Evolutionary conservation across 2,888 invertebrate genomes (phyloP), one percentile per base, ranked within the genome.

Genomic region (Orgyia antiqua): DNA sequence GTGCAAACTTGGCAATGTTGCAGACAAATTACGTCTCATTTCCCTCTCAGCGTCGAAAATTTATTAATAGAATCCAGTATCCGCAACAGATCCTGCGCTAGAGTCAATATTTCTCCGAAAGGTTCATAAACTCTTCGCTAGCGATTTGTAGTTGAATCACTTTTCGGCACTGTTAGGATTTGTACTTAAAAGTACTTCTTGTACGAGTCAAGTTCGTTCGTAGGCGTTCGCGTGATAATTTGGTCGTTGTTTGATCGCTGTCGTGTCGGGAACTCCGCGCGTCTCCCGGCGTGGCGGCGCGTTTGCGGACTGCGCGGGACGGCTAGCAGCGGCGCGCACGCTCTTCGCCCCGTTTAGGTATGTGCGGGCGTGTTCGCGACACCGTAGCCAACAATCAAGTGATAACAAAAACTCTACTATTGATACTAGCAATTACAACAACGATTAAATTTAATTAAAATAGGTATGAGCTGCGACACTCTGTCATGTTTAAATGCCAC

Each of bases 1-100:
- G 51, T 58, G 72, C 74, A 79, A 79, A 83, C 76, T 77, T 78
- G 77, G 72, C 76, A 73, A 71, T 73, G 59, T 62, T 60, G 60
- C 58, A 43, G 56, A 54, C 61, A 61, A 75, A 70, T 70, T 73
- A 73, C 72, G 76, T 64, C 66, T 62, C 62, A 68, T 70, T 76
- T 68, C 65, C 59, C 64, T 65, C 67, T 62, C 61, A 61, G 62
- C 60, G 53, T 59, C 65, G 60, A 49, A 50, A 56, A 50, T 60
- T 67, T 78, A 79, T 75, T 63, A 72, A 73, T 78, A 80, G 77
- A 70, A 60, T 57, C 51, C 60, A 59, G 59, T 65, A 63, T 61
- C 59, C 62, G 58, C 52, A 51, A 46, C 54, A 55, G 43, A 45
- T 51, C 45, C 44, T 44, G 51, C 48, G 43, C 52, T 42, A 33